Conservation (phyloP, 2,797 vertebrate genomes). For the Myotis vivesi region DNA sequence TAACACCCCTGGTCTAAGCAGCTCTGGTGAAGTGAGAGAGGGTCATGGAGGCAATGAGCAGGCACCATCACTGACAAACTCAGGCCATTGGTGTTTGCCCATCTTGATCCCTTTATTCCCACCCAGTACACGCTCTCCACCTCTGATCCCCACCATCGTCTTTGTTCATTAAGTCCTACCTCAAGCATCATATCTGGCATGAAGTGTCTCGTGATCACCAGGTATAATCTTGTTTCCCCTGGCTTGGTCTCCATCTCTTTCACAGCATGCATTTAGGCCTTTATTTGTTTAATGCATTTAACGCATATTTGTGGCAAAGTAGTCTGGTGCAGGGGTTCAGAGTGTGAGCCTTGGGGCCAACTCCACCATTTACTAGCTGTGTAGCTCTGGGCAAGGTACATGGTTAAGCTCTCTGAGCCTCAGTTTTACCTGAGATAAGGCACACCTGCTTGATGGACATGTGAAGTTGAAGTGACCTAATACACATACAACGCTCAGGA, state of each 20-base stretch:
- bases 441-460: background rate
- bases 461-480: background rate
- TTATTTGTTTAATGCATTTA: background rate
- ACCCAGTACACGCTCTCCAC: fast-evolving
- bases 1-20: background rate
- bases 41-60: background rate
- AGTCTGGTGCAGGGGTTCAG: background rate
- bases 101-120: background rate
- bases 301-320: background rate
- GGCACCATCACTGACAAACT: background rate
- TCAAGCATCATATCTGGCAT: background rate
- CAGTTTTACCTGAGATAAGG: background rate
- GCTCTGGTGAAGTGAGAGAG: background rate
- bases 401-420: background rate
- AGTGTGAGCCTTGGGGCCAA: background rate
- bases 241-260: background rate
- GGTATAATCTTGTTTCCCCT: background rate
- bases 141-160: fast-evolving
- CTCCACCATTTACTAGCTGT: background rate
- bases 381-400: background rate
- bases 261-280: background rate
- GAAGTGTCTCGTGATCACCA: background rate
- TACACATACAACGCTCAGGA: background rate
- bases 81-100: background rate
- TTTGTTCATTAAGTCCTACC: background rate